Percentiles rank a stretch among this genome's conserved stretches.
Evolutionary conservation across 2,888 invertebrate genomes (phyloP).

Genomic region (Tetragonisca angustula): DNA sequence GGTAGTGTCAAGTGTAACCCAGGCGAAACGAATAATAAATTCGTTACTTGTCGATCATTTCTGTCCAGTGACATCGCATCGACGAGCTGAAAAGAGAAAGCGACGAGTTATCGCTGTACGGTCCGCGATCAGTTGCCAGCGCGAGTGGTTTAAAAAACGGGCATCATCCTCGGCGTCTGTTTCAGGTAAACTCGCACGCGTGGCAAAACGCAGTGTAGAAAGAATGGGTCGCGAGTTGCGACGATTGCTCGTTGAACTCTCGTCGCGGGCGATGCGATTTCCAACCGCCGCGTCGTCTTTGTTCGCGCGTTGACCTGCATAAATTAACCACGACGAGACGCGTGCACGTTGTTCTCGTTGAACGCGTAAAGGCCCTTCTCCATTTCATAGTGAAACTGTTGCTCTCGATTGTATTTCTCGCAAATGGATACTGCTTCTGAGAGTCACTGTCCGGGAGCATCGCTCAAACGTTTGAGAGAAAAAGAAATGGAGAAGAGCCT

Average conservation of each 20-base stretch:
- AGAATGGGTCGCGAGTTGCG: conserved; percentile 24
- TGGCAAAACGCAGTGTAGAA: background rate
- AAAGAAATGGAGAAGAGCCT: no score
- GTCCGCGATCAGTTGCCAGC: no score
- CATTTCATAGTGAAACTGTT: background rate
- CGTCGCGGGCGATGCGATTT: background rate
- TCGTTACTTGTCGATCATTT: no score
- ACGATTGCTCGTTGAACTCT: background rate
- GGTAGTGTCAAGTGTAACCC: no score
- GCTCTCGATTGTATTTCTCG: no score
- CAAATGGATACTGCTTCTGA: no score
- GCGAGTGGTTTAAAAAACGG: background rate
- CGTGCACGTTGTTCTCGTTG: background rate
- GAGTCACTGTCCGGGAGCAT: no score
- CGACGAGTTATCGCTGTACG: no score
- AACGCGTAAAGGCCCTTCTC: background rate
- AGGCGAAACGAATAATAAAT: no score
- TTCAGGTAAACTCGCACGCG: conserved; percentile 71
- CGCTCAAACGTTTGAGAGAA: no score
- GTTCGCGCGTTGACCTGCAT: conserved; percentile 45
- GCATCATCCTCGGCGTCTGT: conserved; percentile 65
- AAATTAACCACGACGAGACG: conserved; percentile 34
- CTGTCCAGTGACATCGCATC: no score
- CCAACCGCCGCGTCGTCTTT: conserved; percentile 24
- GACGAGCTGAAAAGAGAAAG: no score